Conservation (phyloP, 2,113 vertebrate species). For the Ursus arctos region DNA sequence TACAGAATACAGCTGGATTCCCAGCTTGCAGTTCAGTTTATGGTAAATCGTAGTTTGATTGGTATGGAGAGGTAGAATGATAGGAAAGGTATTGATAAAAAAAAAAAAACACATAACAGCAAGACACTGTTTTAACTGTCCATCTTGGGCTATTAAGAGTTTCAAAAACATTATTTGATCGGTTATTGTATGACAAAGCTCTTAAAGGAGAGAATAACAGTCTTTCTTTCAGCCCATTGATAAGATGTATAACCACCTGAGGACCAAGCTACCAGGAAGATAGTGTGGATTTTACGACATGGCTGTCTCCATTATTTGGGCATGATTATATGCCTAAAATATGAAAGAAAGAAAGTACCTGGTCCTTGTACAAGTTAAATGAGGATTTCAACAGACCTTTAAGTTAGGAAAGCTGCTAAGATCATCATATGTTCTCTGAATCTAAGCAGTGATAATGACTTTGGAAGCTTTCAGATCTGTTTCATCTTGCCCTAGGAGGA, state of each 20-base stretch:
- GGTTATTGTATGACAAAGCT: slow-evolving; percentile 32
- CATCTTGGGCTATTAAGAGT: too few relatives aligned
- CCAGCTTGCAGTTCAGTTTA: too few relatives aligned
- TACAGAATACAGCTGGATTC: too few relatives aligned
- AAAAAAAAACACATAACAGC: too few relatives aligned
- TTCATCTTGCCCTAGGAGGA: background rate
- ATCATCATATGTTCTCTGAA: background rate
- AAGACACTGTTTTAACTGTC: too few relatives aligned
- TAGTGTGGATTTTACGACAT: background rate
- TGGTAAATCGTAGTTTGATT: too few relatives aligned
- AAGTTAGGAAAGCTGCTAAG: background rate
- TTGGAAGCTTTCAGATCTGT: background rate
- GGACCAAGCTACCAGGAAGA: background rate
- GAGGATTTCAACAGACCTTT: background rate
- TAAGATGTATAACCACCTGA: background rate
- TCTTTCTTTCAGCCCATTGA: background rate
- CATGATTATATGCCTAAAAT: background rate
- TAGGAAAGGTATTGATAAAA: too few relatives aligned
- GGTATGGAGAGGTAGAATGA: too few relatives aligned
- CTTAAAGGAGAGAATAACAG: background rate
- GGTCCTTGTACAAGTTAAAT: background rate
- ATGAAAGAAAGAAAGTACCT: background rate
- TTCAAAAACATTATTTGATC: slow-evolving; percentile 17
- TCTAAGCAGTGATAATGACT: background rate
- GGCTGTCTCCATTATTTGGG: background rate